Evolutionary conservation across 2,797 vertebrate genomes (phyloP).

Genomic region (Lophius americanus): DNA sequence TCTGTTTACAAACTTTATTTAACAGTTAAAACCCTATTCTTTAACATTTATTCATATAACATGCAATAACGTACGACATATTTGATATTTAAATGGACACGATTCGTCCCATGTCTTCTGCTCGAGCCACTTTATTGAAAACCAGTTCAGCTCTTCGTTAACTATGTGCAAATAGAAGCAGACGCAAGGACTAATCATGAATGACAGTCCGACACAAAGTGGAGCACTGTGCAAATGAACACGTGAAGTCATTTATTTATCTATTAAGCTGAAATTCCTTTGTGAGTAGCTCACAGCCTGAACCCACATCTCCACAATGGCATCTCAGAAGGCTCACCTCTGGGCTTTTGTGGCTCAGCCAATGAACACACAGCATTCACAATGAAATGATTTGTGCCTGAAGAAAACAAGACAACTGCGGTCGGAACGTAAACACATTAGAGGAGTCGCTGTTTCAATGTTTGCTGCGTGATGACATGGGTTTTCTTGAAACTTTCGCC

Average conservation of each 20-base stretch:
- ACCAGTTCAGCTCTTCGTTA: conserved; percentile 2
- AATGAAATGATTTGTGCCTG: conserved; percentile 50
- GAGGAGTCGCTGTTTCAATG: conserved; percentile 42
- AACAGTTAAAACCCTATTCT: too few species aligned
- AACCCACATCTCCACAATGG: conserved; percentile 62
- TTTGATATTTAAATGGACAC: too few species aligned
- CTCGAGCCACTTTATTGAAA: background rate
- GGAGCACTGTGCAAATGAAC: conserved; percentile 24
- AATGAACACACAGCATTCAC: conserved; percentile 27
- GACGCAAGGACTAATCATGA: conserved; percentile 9
- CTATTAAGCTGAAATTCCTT: conserved; percentile 74
- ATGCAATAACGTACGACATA: too few species aligned
- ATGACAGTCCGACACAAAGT: conserved; percentile 32
- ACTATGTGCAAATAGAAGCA: conserved; percentile 7
- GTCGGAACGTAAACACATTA: conserved; percentile 62
- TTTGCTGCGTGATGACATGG: conserved; percentile 50
- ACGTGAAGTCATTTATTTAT: conserved; percentile 70
- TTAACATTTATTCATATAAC: too few species aligned
- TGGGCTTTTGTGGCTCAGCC: conserved; percentile 49
- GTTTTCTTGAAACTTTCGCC: conserved; percentile 19
- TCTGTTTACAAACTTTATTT: too few species aligned
- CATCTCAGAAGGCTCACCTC: conserved; percentile 44
- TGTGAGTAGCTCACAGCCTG: conserved; percentile 60
- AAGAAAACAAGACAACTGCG: conserved; percentile 52
- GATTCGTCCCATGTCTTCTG: too few species aligned